phyloP scores from a whole-genome alignment of 1,140 invertebrate genomes.

The Gryllus bimaculatus region DNA sequence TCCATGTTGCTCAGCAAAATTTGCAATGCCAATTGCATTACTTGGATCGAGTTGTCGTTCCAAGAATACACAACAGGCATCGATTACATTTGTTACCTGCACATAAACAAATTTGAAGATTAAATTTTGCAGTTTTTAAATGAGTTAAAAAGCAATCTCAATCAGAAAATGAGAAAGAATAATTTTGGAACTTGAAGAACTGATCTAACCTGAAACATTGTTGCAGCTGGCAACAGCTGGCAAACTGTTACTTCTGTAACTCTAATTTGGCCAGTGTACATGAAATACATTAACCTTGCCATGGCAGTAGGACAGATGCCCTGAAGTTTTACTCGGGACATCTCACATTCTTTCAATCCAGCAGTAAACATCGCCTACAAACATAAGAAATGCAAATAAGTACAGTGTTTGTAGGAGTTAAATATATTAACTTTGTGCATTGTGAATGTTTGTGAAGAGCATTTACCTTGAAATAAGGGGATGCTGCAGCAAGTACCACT shows the following conservation, averaged over 20 bases:
- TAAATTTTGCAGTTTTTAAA: no score
- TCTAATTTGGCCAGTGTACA: conserved; percentile 81
- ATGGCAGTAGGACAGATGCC: conserved; percentile 80
- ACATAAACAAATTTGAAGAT: conserved; percentile 9
- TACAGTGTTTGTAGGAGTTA: neutral
- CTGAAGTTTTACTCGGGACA: conserved; percentile 73
- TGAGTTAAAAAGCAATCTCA: no score
- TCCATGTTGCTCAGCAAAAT: conserved; percentile 84
- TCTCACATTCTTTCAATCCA: conserved; percentile 75
- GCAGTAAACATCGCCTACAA: conserved; percentile 84
- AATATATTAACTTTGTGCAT: conserved; percentile 25
- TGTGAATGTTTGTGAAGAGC: neutral
- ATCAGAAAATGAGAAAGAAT: no score
- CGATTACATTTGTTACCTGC: conserved; percentile 77
- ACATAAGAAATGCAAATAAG: conserved; percentile 28
- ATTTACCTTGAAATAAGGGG: conserved; percentile 84
- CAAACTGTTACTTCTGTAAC: conserved; percentile 87
- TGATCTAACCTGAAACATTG: conserved; percentile 75
- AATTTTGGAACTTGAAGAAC: no score
- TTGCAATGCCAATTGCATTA: conserved; percentile 86
- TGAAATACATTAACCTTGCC: conserved; percentile 74
- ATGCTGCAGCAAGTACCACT: conserved; percentile 82
- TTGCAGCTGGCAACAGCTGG: conserved; percentile 78
- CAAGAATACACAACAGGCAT: conserved; percentile 81
- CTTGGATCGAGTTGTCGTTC: conserved; percentile 85